phyloP scores from a whole-genome alignment of 2,888 invertebrate species.

The Agonopterix arenella region DNA sequence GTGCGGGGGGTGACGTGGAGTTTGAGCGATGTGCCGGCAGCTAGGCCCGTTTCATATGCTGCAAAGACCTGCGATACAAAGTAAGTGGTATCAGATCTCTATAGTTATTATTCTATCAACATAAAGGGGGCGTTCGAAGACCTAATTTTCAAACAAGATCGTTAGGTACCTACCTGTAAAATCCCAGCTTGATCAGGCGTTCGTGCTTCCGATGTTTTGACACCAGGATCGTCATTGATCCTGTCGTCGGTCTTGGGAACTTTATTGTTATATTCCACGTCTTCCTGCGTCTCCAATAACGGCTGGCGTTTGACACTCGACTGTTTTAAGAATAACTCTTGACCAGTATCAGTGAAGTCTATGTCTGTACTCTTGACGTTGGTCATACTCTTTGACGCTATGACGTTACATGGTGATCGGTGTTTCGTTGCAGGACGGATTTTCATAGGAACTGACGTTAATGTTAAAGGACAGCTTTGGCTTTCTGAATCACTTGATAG shows the following conservation, averaged over 20 bases:
- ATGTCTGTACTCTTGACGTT: slow-evolving; percentile 75
- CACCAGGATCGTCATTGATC: slow-evolving; percentile 35
- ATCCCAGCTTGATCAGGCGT: slow-evolving; percentile 73
- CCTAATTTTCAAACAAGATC: neutral
- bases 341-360: slow-evolving; percentile 63
- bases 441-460: slow-evolving; percentile 69
- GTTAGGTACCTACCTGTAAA: slow-evolving; percentile 81
- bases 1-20: slow-evolving; percentile 95
- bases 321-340: slow-evolving; percentile 45
- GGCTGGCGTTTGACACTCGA: slow-evolving; percentile 70
- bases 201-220: slow-evolving; percentile 33
- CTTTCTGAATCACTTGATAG: slow-evolving; percentile 81
- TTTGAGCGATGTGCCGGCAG: slow-evolving; percentile 94
- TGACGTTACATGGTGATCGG: slow-evolving; percentile 54
- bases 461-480: slow-evolving; percentile 70
- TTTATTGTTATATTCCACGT: slow-evolving; percentile 67
- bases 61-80: slow-evolving; percentile 88
- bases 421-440: slow-evolving; percentile 69
- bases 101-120: too few species aligned
- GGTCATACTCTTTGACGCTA: slow-evolving; percentile 78
- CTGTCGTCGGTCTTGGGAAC: slow-evolving; percentile 68
- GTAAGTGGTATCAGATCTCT: neutral
- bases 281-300: slow-evolving; percentile 58
- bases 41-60: slow-evolving; percentile 96
- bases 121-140: too few species aligned